A percentile compares a stretch with the other conserved stretches of the same genome.
Conservation (phyloP, 2,797 vertebrate species). For the Chrysocyon brachyurus region DNA sequence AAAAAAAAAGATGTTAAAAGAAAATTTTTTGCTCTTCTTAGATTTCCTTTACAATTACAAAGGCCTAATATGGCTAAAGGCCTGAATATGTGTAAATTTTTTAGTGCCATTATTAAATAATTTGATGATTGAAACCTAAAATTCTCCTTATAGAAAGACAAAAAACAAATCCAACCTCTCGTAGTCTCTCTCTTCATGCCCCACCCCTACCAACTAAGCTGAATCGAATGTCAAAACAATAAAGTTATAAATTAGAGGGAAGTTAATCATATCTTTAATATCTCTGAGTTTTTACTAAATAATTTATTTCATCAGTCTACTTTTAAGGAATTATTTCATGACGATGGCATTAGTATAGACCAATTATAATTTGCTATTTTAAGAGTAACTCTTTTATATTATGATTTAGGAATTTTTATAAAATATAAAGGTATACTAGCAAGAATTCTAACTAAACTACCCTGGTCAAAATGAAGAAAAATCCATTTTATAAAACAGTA, state of each 20-base stretch:
- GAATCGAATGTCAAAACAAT: conserved; percentile 44
- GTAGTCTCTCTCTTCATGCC: background rate
- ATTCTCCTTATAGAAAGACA: background rate
- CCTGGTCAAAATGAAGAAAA: conserved; percentile 18
- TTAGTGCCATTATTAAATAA: conserved; percentile 32
- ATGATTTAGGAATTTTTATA: background rate
- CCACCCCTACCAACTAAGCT: background rate
- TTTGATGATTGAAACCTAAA: background rate
- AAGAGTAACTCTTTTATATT: conserved; percentile 50
- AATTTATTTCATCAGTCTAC: background rate
- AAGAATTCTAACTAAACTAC: conserved; percentile 21
- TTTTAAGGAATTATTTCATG: conserved; percentile 40
- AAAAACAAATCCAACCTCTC: background rate
- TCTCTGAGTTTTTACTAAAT: background rate
- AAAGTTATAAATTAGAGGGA: background rate
- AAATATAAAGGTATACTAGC: conserved; percentile 30
- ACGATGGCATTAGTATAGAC: background rate
- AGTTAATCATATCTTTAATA: background rate
- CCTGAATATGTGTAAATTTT: background rate
- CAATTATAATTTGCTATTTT: conserved; percentile 32
- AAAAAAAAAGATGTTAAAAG: conserved; percentile 12
- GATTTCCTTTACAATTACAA: background rate
- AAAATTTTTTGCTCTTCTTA: background rate
- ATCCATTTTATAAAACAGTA: background rate
- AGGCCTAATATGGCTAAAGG: background rate